Evolutionary conservation across 2,888 invertebrate genomes (phyloP), one percentile per base, ranked within the genome.

Genomic region (Dexiosoma caninum): DNA sequence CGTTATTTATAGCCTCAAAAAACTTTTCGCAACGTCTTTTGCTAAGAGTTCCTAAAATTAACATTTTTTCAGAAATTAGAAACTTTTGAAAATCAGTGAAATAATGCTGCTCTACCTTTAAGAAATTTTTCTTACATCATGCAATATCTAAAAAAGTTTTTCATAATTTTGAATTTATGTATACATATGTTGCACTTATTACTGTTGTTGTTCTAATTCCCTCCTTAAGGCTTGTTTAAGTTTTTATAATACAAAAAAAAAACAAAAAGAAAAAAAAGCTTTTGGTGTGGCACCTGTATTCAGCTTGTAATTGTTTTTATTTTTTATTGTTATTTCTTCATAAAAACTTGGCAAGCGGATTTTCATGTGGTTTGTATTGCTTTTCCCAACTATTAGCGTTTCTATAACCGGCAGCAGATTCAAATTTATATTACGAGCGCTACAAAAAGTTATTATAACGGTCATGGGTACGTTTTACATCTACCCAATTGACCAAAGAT

Each of bases 241-340:
- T 19, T 10, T 19, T 2, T 10, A 19, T 37, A n/a, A n/a, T 4
- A 0, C n/a, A 23, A n/a, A 10, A 12, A 19, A 23, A 35, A 30
- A 27, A 7, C n/a, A n/a, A n/a, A n/a, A n/a, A n/a, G n/a, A n/a
- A 30, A 62, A 53, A 60, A 70, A 44, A 70, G 64, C 42, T 64
- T 78, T 59, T 75, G 71, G 76, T 72, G 76, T 79, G 82, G 82
- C 82, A 82, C 82, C 82, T 81, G 80, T 62, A 60, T 71, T 46
- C 30, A 46, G 37, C 21, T 21, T 10, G 44, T 57, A 51, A 42
- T 27, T n/a, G 19, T 7, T 21, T 40, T 59, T 32, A 21, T 9
- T 8, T n/a, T 10, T 42, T 27, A 27, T 27, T 6, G 27, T 67
- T 30, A n/a, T 21, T 57, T 30, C n/a, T 57, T 30, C 27, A 57